phyloP scores from a whole-genome alignment of 2,113 vertebrate species.

The Alces alces region DNA sequence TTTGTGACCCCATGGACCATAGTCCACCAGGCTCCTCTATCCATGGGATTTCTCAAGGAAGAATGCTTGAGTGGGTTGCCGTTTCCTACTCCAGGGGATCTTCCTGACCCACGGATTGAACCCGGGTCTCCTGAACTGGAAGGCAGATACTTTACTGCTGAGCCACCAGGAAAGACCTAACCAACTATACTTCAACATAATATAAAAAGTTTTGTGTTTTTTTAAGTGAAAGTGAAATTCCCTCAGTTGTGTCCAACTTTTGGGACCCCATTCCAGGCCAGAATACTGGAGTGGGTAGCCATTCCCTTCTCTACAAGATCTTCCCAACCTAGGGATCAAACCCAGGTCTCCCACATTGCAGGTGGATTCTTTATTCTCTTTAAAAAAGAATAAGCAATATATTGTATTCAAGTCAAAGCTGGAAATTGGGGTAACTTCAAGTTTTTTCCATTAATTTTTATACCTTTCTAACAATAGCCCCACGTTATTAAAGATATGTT shows the following conservation, averaged over 20 bases:
- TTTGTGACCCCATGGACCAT: neutral
- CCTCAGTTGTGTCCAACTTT: neutral
- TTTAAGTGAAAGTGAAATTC: neutral
- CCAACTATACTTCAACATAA: neutral
- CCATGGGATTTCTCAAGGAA: neutral
- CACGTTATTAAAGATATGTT: neutral
- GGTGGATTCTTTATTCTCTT: neutral
- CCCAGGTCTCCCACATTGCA: neutral
- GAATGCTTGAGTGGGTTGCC: neutral
- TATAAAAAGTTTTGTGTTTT: neutral
- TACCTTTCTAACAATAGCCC: conserved; percentile 18
- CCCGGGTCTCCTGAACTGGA: neutral
- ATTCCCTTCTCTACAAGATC: neutral
- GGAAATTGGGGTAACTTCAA: neutral
- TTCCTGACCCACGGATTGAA: neutral
- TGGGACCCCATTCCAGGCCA: neutral
- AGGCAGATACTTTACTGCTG: neutral
- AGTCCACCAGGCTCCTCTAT: neutral
- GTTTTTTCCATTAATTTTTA: conserved; percentile 32
- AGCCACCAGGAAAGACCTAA: neutral
- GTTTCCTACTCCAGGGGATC: neutral
- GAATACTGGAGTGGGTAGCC: neutral
- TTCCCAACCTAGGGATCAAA: neutral
- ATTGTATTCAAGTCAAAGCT: neutral
- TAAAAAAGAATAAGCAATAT: neutral